Base-by-base conservation (phyloP, 2,888 invertebrate species). In the Acleris laterana region DNA sequence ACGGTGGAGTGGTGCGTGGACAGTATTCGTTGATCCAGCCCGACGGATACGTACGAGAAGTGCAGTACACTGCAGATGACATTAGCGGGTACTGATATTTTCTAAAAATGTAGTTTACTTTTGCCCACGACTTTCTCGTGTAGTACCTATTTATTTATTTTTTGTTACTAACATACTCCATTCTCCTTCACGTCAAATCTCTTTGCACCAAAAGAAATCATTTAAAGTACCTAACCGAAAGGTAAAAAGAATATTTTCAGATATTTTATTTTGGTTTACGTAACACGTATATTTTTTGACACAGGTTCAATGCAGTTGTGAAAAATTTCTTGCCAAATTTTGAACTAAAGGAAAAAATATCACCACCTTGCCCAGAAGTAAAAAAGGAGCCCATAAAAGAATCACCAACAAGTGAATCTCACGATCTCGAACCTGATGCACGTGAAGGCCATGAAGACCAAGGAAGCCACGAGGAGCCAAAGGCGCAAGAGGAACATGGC, bases 1-100 rank as follows among this genome's bases (percentile, higher is more conserved):
- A 94, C 73, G 94, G 94, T 6, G 87, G 89, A 66, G 87, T 89
- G 32, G 94, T 94, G 17, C 91, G 90, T 60, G 94, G 94, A 48
- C 88, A 91, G 68, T 94, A 94, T 79, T 89, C 93, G 2, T 85
- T 94, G 60, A 79, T 93, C 38, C 94, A 94, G 78, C 93, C 94
- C 6, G 93, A 94, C 72, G 94, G 94, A 65, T 89, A 89, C 66
- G 78, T 91, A 50, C 87, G 93, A 25, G 93, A 93, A 74, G 94
- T 94, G 9, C 85, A 92, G 72, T 94, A 94, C 75, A 89, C 90
- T 46, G 93, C 94, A 67, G 93, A 94, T 73, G 92, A 94, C 68
- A 76, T 89, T 64, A 86, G 82, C 76, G 94, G 94, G 89, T 89
- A 82, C 80, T 38, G 7, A 6, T 13, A 59, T 55, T 58, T 13